Base-by-base conservation (phyloP, 2,113 vertebrate genomes). In the Callionymus lyra region DNA sequence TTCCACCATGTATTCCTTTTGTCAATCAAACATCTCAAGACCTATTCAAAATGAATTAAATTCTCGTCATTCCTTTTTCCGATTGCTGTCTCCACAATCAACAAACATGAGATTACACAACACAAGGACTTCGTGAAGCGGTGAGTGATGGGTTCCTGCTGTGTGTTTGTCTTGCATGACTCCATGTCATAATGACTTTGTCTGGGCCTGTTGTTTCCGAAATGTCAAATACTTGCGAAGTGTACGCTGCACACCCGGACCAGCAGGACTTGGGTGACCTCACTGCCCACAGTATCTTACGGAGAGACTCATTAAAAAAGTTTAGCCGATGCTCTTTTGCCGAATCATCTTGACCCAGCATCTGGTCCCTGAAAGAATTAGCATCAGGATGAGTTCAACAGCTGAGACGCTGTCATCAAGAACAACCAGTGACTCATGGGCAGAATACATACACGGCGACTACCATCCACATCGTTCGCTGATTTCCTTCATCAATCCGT, bases 281-380 rank as follows among this genome's bases (percentile, higher is more conserved):
- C 35, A 1, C 17, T 36, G 43, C 64, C 65, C 58, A 31, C 50
- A 13, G 64, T 70, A 63, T 65, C 52, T 56, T 45, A 16, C 35
- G 31, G 21, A 54, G 41, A 56, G 68, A 55, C 60, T 76, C 61
- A 77, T 82, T 78, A 78, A 65, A 63, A 77, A 64, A 44, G 51
- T 78, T 68, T 55, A 56, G 62, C n/a, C 73, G 77, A 65, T 59
- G 57, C 45, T n/a, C 63, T 76, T 64, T 60, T 65, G 65, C 61
- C 52, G 55, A 63, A 59, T 69, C 61, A 70, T 76, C 70, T 74
- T 59, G 62, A 65, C 70, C 68, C 65, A 61, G 66, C 66, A 68
- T 51, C 75, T 75, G 77, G 71, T 70, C 58, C 36, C 52, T 53
- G 81, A 74, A 77, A 78, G 69, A 46, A 84, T 84, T 82, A 58